Base-by-base conservation (phyloP, 2,888 invertebrate species). In the Stratiomys singularior region DNA sequence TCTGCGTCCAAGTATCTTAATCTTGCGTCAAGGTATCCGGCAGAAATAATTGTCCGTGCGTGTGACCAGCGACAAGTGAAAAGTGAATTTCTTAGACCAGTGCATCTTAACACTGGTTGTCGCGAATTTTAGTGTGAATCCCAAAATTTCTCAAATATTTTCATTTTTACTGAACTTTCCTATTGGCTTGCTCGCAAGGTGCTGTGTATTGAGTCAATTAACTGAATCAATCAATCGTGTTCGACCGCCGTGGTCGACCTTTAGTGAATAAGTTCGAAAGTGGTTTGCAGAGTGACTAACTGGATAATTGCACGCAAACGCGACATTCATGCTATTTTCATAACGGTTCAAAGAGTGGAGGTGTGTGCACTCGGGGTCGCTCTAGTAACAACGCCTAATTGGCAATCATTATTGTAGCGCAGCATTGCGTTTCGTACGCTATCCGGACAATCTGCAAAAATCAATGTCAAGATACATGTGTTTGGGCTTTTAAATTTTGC, bases 301-400 rank as follows among this genome's bases (percentile, higher is more conserved):
- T 21, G 44, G 46, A 9, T 44, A 46, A 23, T 23, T 69, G 23
- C 25, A 46, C 47, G 46, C 47, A 69, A 69, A 69, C 47, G 69
- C 69, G 47, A 69, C 47, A 69, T 69, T 69, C 47, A 69, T 69
- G 11, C 27, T 37, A 27, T 69, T 69, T 47, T 47, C 25, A n/a
- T 69, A 69, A 69, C 69, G 69, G 69, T 69, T 47, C 23, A 46
- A 69, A 69, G 69, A 44, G 46, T 46, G 47, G 69, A 47, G 69
- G 69, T 47, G 69, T 69, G 69, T 69, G 25, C 69, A 7, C 9
- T 1, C 23, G 9, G 46, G 25, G 30, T 66, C 60, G 15, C 5
- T 23, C 60, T 25, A 25, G 9, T 21, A n/a, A 15, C 46, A 15
- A 37, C 52, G 18, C 4, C 18, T 18, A 15, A 52, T 52, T 52